Evolutionary conservation across 2,888 invertebrate genomes (phyloP).

Genomic region (Tenthredo scrophulariae): DNA sequence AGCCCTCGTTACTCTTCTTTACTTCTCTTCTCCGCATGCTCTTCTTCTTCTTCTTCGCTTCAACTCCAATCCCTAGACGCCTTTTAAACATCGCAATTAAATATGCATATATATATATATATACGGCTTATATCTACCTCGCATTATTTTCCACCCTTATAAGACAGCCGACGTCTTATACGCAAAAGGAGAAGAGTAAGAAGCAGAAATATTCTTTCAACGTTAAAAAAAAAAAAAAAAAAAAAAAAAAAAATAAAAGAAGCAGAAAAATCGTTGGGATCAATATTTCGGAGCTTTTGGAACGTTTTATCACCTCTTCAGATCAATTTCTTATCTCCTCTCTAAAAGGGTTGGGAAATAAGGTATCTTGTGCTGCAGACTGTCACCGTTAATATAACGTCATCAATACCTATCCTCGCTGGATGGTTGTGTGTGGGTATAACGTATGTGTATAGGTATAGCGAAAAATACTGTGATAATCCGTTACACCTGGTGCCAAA

Average conservation of each 20-base stretch:
- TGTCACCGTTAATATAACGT: conserved; percentile 39
- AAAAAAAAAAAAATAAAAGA: too few species aligned
- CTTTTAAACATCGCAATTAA: conserved; percentile 28
- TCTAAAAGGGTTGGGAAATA: neutral
- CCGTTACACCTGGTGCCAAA: conserved; percentile 35
- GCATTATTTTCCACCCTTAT: neutral
- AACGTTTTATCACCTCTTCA: neutral
- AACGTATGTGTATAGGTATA: neutral
- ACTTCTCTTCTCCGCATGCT: neutral
- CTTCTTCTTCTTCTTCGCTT: neutral
- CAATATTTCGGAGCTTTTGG: neutral
- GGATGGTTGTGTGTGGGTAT: neutral
- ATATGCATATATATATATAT: neutral
- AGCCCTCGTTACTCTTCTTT: conserved; percentile 27
- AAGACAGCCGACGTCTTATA: neutral
- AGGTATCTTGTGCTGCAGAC: conserved; percentile 10
- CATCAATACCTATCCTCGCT: neutral
- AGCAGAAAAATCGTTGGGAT: neutral
- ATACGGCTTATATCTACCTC: neutral
- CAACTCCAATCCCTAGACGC: neutral
- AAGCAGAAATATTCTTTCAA: neutral
- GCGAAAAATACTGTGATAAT: conserved; percentile 20
- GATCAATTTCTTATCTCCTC: neutral
- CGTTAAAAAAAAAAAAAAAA: too few species aligned
- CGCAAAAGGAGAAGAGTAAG: neutral